Evolutionary conservation across 2,113 vertebrate species (phyloP).

Genomic region (Amblyornis subalaris): DNA sequence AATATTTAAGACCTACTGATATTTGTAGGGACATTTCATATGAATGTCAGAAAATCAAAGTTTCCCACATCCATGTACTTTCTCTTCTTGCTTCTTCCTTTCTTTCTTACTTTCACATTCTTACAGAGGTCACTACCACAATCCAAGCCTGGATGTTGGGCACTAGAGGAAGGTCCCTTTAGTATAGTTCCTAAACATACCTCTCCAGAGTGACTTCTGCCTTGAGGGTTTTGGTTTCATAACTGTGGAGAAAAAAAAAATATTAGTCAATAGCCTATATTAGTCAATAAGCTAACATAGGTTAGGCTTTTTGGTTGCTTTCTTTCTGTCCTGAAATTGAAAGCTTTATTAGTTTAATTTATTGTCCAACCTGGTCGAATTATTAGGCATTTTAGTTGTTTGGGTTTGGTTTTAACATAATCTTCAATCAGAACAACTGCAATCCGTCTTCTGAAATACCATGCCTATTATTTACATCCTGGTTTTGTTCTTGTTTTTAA

Average conservation of each 20-base stretch:
- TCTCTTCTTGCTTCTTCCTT: not conserved
- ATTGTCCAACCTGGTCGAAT: not conserved
- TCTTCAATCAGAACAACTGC: not conserved
- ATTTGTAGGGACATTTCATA: not conserved
- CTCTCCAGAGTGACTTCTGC: not conserved
- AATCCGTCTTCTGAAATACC: not conserved
- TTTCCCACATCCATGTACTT: fast-evolving
- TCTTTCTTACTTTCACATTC: not conserved
- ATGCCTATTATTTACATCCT: not conserved
- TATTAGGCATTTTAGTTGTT: not conserved
- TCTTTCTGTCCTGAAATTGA: not conserved
- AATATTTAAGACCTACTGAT: not conserved
- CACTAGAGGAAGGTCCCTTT: not conserved
- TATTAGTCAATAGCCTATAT: not conserved
- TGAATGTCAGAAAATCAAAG: not conserved
- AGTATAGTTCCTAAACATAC: not conserved
- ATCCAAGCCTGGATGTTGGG: not conserved
- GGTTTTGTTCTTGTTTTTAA: not conserved
- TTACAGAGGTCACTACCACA: not conserved
- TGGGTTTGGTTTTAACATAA: not conserved
- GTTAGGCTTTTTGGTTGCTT: not conserved
- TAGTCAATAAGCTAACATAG: no score
- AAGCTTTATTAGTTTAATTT: not conserved
- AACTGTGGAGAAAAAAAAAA: not conserved
- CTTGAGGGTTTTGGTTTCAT: not conserved